These are phyloP conservation scores for Megastigmus dorsalis DNA, from an alignment of 2,888 invertebrate species.

Conservation along the genomic window DNA sequence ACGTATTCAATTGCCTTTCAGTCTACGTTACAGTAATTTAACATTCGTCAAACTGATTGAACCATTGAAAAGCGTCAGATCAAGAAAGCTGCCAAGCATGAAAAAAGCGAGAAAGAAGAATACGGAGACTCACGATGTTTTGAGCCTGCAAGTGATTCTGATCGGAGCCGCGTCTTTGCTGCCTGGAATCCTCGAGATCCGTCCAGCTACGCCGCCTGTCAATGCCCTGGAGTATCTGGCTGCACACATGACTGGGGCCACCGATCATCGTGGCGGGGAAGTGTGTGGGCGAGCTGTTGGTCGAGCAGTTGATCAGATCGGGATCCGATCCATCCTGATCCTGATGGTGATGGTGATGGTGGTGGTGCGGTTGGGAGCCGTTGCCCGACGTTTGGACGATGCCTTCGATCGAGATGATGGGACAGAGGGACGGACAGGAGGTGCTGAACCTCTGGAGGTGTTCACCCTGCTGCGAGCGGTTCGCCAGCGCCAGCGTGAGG, in stretches of 20 bases:
- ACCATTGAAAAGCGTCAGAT: too few species aligned
- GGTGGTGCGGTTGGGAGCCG: conserved; percentile 9
- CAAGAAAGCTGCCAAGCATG: too few species aligned
- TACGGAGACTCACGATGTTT: conserved; percentile 70
- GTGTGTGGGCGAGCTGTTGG: conserved; percentile 75
- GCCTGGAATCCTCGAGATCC: conserved; percentile 82
- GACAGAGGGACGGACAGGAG: conserved; percentile 82
- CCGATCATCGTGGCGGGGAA: conserved; percentile 55
- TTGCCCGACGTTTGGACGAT: conserved; percentile 29
- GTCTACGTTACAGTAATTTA: too few species aligned
- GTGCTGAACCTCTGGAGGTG: conserved; percentile 80
- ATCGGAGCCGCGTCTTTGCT: conserved; percentile 66
- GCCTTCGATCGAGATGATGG: conserved; percentile 58
- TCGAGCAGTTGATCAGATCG: conserved; percentile 75
- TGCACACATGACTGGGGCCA: conserved; percentile 70
- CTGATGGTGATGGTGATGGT: background rate
- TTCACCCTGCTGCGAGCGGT: conserved; percentile 68
- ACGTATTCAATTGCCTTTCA: too few species aligned
- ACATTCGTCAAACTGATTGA: too few species aligned
- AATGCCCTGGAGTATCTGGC: conserved; percentile 76
- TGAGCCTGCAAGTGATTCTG: conserved; percentile 72
- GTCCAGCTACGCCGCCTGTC: conserved; percentile 89
- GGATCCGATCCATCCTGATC: conserved; percentile 73
- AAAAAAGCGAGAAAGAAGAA: too few species aligned
- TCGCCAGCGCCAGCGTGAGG: conserved; percentile 74